Evolutionary conservation across 2,888 invertebrate genomes (phyloP).

Genomic region (Drosophila anomelani): DNA sequence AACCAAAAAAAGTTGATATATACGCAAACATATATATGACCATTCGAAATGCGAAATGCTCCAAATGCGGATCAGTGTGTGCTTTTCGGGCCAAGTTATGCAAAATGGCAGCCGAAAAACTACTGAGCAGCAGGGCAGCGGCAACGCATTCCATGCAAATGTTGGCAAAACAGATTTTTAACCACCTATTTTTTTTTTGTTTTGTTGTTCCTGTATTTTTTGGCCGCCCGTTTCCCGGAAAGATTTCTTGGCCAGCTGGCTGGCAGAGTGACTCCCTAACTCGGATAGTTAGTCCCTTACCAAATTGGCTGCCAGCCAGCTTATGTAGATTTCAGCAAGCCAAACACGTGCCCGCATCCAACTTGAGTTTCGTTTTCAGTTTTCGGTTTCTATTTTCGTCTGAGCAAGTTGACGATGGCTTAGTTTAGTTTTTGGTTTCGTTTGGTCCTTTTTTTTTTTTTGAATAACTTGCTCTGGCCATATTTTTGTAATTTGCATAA

Average conservation of each 20-base stretch:
- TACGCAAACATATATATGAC: constrained; percentile 40
- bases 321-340: constrained; percentile 75
- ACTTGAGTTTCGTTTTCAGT: constrained; percentile 69
- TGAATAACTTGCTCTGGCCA: constrained; percentile 53
- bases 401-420: constrained; percentile 39
- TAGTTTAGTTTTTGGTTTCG: constrained; percentile 22
- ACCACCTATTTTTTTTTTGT: constrained; percentile 59
- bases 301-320: constrained; percentile 78
- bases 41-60: constrained; percentile 58
- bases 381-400: constrained; percentile 63
- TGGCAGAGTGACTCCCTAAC: constrained; percentile 37
- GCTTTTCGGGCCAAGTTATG: constrained; percentile 62
- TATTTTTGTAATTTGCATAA: constrained; percentile 75
- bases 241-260: constrained; percentile 69
- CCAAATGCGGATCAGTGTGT: constrained; percentile 40
- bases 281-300: constrained; percentile 71
- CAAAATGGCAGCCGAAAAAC: constrained; percentile 64
- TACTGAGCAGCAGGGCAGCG: constrained; percentile 29
- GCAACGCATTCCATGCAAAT: constrained; percentile 73
- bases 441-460: constrained; percentile 34
- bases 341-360: constrained; percentile 76
- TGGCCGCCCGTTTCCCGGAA: constrained; percentile 46
- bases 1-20: constrained; percentile 76
- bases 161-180: constrained; percentile 78
- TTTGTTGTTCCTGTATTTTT: constrained; percentile 3